phyloP scores from a whole-genome alignment of 37 sponge, comb jelly and placozoan species.

The Mnemiopsis leidyi region DNA sequence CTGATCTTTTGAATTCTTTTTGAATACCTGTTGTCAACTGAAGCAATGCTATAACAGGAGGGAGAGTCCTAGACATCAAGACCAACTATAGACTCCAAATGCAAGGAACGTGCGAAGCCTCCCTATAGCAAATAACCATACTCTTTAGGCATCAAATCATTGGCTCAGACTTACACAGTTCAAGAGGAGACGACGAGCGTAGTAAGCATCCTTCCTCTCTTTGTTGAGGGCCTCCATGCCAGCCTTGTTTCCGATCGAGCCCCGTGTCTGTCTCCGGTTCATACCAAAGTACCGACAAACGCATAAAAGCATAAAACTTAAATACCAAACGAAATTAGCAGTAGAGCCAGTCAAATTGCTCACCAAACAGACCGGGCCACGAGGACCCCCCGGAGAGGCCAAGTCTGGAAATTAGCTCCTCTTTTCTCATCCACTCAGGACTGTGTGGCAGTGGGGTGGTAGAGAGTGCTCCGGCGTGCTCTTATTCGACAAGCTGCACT shows the following conservation, averaged over 20 bases:
- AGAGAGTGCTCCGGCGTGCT: not conserved
- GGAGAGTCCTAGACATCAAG: too few species aligned
- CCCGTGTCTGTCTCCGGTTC: not conserved
- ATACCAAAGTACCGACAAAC: too few species aligned
- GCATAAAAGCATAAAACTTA: not conserved
- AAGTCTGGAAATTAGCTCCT: not conserved
- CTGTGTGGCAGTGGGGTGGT: not conserved
- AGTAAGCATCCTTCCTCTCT: constrained; percentile 6
- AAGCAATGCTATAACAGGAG: too few species aligned
- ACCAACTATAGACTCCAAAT: too few species aligned
- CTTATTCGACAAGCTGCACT: not conserved
- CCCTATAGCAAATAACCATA: too few species aligned
- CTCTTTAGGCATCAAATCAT: too few species aligned
- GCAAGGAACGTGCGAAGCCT: too few species aligned
- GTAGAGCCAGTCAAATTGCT: not conserved
- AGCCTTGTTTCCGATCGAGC: not conserved
- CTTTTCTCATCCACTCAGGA: too few species aligned
- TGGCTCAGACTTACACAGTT: constrained; percentile 3
- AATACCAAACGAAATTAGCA: not conserved
- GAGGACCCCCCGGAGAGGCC: not conserved
- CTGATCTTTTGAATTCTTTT: too few species aligned
- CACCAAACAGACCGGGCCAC: not conserved
- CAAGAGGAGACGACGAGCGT: not conserved
- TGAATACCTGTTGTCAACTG: too few species aligned
- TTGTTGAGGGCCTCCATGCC: not conserved